Evolutionary conservation across 30 jellyfish, hydroid and myxozoan species (phyloP), one percentile per base, ranked within the genome.

Genomic region (Nemopilema nomurai): DNA sequence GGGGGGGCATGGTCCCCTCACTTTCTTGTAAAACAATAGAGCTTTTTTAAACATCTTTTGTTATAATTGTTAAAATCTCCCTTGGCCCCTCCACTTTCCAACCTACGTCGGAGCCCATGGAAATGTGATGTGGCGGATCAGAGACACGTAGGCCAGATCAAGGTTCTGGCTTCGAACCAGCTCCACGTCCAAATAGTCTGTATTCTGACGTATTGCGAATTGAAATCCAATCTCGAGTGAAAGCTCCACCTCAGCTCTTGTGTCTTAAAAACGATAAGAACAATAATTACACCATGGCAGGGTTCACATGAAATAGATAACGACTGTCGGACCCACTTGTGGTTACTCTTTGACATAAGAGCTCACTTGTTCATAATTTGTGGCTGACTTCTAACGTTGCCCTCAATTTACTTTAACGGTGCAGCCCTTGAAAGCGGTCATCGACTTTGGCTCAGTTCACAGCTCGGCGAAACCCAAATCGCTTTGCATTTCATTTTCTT

Each of bases 321-420:
- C 18, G 51, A 6, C 24, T 77, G 51, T 21, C 67, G 69, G 77
- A 77, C 77, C 79, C 76, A 77, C 79, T 77, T 77, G 87, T 31
- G 87, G 87, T 62, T 16, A 28, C 65, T 68, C 20, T 4, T 77
- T 77, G 87, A 51, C 78, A 77, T 22, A 77, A 29, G 62, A 74
- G 27, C 78, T 62, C 25, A 29, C 70, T 77, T 62, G 51, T 62
- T 24, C 87, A 21, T 77, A 77, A 77, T 77, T 77, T 77, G 87
- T 77, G 87, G 87, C 87, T 77, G 78, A 77, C 87, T 9, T 26
- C 17, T 77, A 77, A 77, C 87, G 87, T 77, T 77, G 87, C 78
- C 87, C 87, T 77, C 87, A 77, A 63, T 77, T 77, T 77, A 62
- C 69, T 26, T 77, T 77, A 77, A 52, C 87, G 21, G 51, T 62